Evolutionary conservation across 2,888 invertebrate genomes (phyloP), one percentile per base, ranked within the genome.

Genomic region (Glaucopsyche alexis): DNA sequence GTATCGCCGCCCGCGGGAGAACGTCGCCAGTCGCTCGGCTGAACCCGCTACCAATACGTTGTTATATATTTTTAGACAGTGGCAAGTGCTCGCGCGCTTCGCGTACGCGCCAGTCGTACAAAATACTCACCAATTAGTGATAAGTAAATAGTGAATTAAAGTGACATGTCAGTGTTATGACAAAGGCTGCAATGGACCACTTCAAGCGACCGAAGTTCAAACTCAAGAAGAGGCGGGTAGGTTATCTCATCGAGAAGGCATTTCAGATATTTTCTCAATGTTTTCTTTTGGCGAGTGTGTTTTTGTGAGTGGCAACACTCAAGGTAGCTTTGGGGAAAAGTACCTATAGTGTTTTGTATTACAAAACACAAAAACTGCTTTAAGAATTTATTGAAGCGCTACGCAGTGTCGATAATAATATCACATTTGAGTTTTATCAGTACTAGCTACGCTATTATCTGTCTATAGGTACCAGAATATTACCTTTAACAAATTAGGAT

Each of bases 161-260:
- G 84, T 85, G 85, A 82, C 74, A 90, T 90, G 91, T 85, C 85
- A 77, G 79, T 80, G 79, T 92, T 91, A 92, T 92, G 92, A 92
- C 92, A 82, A 90, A 90, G 85, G 87, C 85, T 84, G 74, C 73
- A 50, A 78, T 79, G 90, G 88, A 90, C 78, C 88, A 88, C 78
- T 88, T 91, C 77, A 84, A 86, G 79, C 84, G 91, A 73, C 90
- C 87, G 79, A 84, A 87, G 76, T 82, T 84, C 78, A 86, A 84
- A 79, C 81, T 82, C 79, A 87, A 81, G 77, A 81, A 85, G 76
- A 83, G 91, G 76, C 80, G 87, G 86, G 87, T 86, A 81, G 76
- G 85, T 82, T 66, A 55, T 47, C 40, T n/a, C 52, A 45, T 19
- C 52, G 29, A 55, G 45, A 55, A 29, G 42, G 29, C 65, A 38